Base-by-base conservation (phyloP, 1,140 invertebrate genomes). In the Teleogryllus occipitalis region DNA sequence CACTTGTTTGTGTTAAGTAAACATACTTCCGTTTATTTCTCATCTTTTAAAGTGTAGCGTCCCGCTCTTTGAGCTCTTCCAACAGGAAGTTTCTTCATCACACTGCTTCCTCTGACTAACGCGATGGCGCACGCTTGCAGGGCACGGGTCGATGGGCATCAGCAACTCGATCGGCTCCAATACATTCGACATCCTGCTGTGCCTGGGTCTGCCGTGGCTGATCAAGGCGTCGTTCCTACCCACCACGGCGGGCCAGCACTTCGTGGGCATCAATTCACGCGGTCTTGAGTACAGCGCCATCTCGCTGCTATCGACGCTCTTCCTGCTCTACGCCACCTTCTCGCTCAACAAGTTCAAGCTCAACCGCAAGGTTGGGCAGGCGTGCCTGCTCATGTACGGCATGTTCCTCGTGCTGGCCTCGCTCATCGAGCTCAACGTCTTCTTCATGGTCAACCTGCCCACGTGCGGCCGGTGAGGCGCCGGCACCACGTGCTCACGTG, bases 81-180 rank as follows among this genome's bases (percentile, higher is more conserved):
- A 5, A 39, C 27, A 39, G 5, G 27, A 39, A 5, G 1, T 39
- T 39, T 39, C 27, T 39, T 39, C 27, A 39, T 39, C 27, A 1
- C 1, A 39, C 27, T 39, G 5, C 27, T 39, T 39, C 27, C 27
- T 39, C 27, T 39, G 5, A 39, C 27, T 39, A 39, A 39, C 27
- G 27, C 5, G 27, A 2, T 39, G 27, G 27, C 27, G 27, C 27
- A 39, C 27, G 27, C 80, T 83, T 84, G 78, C 83, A 95, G 94
- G 94, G 81, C 93, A 95, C 83, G 94, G 93, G 72, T 93, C 93
- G n/a, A 96, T 96, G 94, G 94, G 94, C 7, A 93, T 96, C 80
- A 94, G 93, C 85, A 96, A 95, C 85, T 94, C 94, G 0, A 94
- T 96, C 83, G 94, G 94, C n/a, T 95, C 94, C 2, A 96, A 96